Evolutionary conservation across 1,140 invertebrate species (phyloP).

Genomic region (Aphidius gifuensis): DNA sequence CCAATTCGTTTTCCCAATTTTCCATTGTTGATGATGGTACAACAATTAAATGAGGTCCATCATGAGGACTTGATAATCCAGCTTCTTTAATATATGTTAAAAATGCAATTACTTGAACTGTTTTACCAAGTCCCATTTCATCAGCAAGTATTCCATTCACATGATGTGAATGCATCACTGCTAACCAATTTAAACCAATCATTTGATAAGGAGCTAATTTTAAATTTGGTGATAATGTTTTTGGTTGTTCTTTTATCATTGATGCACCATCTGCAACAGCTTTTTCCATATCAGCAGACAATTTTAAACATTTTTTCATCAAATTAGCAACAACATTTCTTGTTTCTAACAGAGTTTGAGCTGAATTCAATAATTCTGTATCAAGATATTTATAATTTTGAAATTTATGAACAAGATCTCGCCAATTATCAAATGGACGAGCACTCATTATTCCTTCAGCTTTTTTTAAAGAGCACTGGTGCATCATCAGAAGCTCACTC

Average conservation of each 20-base stretch:
- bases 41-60: constrained; percentile 81
- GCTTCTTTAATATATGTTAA: constrained; percentile 82
- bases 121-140: constrained; percentile 90
- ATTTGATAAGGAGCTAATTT: constrained; percentile 86
- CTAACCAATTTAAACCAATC: constrained; percentile 91
- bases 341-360: constrained; percentile 67
- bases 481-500: constrained; percentile 66
- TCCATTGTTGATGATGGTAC: constrained; percentile 90
- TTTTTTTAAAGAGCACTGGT: constrained; percentile 71
- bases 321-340: constrained; percentile 67
- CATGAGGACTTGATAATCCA: constrained; percentile 54
- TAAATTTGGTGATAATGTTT: constrained; percentile 53
- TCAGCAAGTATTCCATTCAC: constrained; percentile 93
- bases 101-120: constrained; percentile 87
- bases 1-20: constrained; percentile 85
- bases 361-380: constrained; percentile 69
- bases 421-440: constrained; percentile 71
- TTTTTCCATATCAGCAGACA: constrained; percentile 65
- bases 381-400: constrained; percentile 65
- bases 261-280: constrained; percentile 68
- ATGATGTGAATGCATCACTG: constrained; percentile 82
- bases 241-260: constrained; percentile 67
- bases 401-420: constrained; percentile 71
- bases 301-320: constrained; percentile 72
- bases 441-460: constrained; percentile 64